Conservation (phyloP, 64 coral and sea anemone species). For the Montipora cactus region DNA sequence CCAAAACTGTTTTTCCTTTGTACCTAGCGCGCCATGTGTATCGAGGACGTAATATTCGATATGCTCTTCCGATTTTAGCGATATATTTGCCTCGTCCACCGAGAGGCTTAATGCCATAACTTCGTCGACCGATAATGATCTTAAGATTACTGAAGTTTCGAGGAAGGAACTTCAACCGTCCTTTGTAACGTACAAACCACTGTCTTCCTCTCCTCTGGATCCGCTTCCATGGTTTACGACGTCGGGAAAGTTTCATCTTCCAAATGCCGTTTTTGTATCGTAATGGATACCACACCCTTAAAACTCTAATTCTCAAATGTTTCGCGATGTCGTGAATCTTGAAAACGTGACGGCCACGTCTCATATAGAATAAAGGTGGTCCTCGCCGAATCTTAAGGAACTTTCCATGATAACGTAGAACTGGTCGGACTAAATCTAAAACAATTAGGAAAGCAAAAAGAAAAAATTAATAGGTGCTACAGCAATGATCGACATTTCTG, state of each 20-base stretch:
- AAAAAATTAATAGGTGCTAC: background rate
- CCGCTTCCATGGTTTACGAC: background rate
- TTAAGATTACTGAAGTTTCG: background rate
- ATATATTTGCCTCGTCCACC: background rate
- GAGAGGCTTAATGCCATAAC: background rate
- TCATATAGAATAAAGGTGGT: background rate
- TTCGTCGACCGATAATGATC: background rate
- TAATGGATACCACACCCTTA: background rate
- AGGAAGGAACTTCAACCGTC: background rate
- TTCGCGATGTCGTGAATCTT: background rate
- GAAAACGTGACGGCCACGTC: background rate
- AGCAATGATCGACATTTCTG: too few relatives aligned
- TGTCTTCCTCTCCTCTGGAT: background rate
- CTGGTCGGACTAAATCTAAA: background rate
- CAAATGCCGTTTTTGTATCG: background rate
- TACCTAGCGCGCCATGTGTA: background rate
- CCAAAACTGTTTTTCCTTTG: background rate
- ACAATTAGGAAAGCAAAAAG: background rate
- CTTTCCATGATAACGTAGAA: background rate
- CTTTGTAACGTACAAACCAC: background rate
- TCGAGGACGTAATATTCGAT: background rate
- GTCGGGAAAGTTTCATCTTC: background rate
- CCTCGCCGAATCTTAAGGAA: conserved; percentile 1
- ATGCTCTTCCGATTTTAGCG: background rate
- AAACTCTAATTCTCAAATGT: conserved; percentile 5